A percentile compares a stretch with the other conserved stretches of the same genome.
Evolutionary conservation across 1,140 invertebrate genomes (phyloP).

Genomic region (Papilio xuthus): DNA sequence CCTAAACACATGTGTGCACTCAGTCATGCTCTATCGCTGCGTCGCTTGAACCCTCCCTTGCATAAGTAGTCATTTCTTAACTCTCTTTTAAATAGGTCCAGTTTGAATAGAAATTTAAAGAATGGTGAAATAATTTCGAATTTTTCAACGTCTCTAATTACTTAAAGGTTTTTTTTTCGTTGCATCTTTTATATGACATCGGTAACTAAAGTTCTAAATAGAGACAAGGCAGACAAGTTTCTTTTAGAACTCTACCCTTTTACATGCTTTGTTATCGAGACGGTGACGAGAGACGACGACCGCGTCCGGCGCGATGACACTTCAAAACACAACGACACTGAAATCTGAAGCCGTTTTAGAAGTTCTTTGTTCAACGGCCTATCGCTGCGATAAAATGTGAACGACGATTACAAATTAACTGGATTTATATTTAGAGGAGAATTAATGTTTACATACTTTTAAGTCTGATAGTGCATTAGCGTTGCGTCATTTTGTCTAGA

Average conservation of each 20-base stretch:
- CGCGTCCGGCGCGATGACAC: slow-evolving; percentile 15
- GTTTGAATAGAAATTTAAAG: background rate
- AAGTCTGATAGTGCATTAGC: background rate
- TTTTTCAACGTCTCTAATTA: too few species aligned
- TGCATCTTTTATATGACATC: background rate
- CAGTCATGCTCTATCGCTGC: slow-evolving; percentile 7
- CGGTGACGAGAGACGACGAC: background rate
- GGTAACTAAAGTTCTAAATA: slow-evolving; percentile 9
- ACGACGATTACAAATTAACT: background rate
- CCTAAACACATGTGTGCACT: background rate
- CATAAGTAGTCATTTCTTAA: background rate
- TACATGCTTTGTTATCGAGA: background rate
- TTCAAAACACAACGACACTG: slow-evolving; percentile 10
- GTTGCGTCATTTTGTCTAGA: background rate
- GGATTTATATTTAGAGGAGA: too few species aligned
- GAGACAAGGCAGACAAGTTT: background rate
- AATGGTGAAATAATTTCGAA: too few species aligned
- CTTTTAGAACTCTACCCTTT: background rate
- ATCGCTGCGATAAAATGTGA: background rate
- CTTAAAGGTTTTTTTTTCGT: too few species aligned
- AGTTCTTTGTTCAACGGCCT: background rate
- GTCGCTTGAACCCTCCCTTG: background rate
- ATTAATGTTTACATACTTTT: too few species aligned
- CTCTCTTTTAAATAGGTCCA: background rate
- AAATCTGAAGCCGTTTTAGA: slow-evolving; percentile 28